Conservation (phyloP, 2,113 vertebrate species). For the Ploceus nigricollis region DNA sequence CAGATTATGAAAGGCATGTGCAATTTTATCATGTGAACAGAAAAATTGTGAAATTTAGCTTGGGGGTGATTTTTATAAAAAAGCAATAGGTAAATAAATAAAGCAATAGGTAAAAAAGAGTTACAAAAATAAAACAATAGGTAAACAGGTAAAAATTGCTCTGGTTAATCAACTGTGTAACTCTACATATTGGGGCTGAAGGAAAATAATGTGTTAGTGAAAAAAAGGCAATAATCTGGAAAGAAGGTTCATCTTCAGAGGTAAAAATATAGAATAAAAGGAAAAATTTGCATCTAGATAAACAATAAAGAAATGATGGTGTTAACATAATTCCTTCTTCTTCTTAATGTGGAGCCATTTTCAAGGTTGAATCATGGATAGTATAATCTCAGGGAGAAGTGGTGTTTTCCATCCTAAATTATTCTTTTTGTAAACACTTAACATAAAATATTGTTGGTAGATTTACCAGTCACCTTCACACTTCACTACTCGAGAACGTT, state of each 20-base stretch:
- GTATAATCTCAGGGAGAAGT: background rate
- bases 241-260: background rate
- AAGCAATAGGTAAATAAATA: background rate
- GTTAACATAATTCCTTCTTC: background rate
- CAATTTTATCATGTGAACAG: background rate
- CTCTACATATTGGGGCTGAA: background rate
- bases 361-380: background rate
- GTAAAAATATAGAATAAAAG: background rate
- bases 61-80: background rate
- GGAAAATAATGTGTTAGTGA: background rate
- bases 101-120: background rate
- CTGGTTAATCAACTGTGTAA: background rate
- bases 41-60: background rate
- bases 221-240: accelerated
- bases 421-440: slow-evolving; percentile 1
- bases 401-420: background rate
- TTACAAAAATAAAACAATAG: background rate
- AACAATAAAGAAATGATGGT: background rate
- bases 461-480: slow-evolving; percentile 26
- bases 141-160: background rate
- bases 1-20: background rate
- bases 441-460: background rate
- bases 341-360: background rate
- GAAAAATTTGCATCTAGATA: background rate
- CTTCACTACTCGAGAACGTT: background rate